Evolutionary conservation across 2,113 vertebrate genomes (phyloP).

Genomic region (Megalops atlanticus): DNA sequence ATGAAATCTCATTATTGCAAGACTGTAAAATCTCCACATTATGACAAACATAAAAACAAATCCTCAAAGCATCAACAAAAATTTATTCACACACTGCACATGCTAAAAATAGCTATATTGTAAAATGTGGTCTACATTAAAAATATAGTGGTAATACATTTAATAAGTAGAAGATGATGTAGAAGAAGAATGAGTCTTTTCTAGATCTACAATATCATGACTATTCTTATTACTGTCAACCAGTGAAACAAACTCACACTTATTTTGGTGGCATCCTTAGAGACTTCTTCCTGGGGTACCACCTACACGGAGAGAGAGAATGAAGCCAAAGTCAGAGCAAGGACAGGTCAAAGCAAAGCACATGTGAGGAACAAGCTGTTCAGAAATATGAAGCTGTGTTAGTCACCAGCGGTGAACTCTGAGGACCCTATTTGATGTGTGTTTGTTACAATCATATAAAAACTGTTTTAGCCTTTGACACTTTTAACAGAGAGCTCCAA

Average conservation of each 20-base stretch:
- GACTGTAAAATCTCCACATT: too few relatives aligned
- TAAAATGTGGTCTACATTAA: too few relatives aligned
- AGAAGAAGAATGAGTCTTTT: too few relatives aligned
- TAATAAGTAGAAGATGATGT: too few relatives aligned
- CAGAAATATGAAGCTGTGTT: background rate
- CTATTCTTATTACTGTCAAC: slow-evolving; percentile 9
- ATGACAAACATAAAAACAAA: too few relatives aligned
- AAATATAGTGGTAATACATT: too few relatives aligned
- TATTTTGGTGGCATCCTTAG: slow-evolving; percentile 90
- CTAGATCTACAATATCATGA: background rate
- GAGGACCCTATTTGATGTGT: too few relatives aligned
- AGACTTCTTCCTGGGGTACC: slow-evolving; percentile 75
- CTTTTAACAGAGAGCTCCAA: background rate
- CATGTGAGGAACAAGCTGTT: background rate
- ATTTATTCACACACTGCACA: too few relatives aligned
- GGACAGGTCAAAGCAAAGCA: background rate
- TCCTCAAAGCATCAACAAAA: too few relatives aligned
- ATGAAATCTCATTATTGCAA: too few relatives aligned
- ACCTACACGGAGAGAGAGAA: slow-evolving; percentile 68
- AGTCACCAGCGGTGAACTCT: background rate
- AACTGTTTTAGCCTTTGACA: background rate
- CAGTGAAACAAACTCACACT: slow-evolving; percentile 80
- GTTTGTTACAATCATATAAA: background rate
- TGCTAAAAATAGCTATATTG: too few relatives aligned
- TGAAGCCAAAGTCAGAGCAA: slow-evolving; percentile 16